Conservation (phyloP, 2,113 vertebrate genomes). For the Brienomyrus longianalis region DNA sequence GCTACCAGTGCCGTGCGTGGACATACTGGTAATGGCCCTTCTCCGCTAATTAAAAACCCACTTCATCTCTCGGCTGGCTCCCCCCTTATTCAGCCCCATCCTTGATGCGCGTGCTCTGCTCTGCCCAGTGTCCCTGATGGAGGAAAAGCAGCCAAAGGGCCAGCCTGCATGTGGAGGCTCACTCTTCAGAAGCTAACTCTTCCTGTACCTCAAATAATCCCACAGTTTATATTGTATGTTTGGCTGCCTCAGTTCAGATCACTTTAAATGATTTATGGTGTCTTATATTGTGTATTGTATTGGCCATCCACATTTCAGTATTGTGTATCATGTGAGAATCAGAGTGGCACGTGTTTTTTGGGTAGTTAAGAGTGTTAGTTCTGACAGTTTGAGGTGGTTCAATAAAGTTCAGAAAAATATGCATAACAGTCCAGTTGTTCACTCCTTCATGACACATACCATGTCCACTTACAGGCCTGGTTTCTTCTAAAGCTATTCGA, state of each 20-base stretch:
- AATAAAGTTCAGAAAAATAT: neutral
- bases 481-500: neutral
- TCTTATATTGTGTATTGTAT: neutral
- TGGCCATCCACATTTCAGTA: neutral
- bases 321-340: neutral
- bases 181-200: neutral
- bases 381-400: neutral
- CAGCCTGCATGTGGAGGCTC: neutral
- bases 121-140: neutral
- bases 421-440: neutral
- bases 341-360: neutral
- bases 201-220: neutral
- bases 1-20: neutral
- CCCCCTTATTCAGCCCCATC: neutral
- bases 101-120: neutral
- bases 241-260: neutral
- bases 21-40: slow-evolving; percentile 13
- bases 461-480: neutral
- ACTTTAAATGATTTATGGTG: neutral
- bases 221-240: neutral
- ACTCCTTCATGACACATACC: neutral
- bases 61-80: neutral
- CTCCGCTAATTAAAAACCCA: slow-evolving; percentile 19
- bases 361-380: neutral
- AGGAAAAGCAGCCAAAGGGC: neutral